phyloP scores from a whole-genome alignment of 2,888 invertebrate genomes.

The Noctua pronuba region DNA sequence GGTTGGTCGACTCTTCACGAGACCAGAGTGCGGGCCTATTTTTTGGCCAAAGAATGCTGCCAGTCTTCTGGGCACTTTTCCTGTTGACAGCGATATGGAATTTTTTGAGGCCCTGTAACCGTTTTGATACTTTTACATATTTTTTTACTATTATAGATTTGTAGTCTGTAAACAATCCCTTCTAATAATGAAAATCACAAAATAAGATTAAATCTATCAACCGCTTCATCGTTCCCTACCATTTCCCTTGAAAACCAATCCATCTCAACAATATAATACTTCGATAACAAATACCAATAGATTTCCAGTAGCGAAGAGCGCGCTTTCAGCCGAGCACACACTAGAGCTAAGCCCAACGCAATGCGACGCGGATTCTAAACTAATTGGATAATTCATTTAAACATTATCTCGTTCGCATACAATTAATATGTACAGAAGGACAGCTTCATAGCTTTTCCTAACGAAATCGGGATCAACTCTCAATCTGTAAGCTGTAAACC shows the following conservation, averaged over 20 bases:
- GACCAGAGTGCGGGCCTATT: no score
- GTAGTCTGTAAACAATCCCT: no score
- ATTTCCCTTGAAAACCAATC: background rate
- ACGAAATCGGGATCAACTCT: background rate
- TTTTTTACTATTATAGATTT: no score
- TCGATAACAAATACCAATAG: slow-evolving; percentile 12
- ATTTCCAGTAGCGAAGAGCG: slow-evolving; percentile 12
- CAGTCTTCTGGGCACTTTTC: no score
- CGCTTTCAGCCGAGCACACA: background rate
- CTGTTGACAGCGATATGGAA: no score
- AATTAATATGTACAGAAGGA: background rate
- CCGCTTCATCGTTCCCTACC: no score
- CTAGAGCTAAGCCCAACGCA: slow-evolving; percentile 36
- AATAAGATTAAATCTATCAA: background rate
- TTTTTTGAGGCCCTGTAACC: no score
- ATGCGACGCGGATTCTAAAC: slow-evolving; percentile 45
- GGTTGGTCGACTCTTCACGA: no score
- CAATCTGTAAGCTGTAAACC: background rate
- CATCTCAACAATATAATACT: background rate
- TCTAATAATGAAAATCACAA: no score
- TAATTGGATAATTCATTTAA: slow-evolving; percentile 63
- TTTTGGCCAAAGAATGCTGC: no score
- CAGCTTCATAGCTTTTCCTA: background rate
- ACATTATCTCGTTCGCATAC: slow-evolving; percentile 47
- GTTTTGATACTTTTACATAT: no score